A percentile compares a stretch with the other conserved stretches of the same genome.
These are phyloP conservation scores for Apis florea DNA, from an alignment of 1,140 invertebrate genomes.

Conservation along the genomic window DNA sequence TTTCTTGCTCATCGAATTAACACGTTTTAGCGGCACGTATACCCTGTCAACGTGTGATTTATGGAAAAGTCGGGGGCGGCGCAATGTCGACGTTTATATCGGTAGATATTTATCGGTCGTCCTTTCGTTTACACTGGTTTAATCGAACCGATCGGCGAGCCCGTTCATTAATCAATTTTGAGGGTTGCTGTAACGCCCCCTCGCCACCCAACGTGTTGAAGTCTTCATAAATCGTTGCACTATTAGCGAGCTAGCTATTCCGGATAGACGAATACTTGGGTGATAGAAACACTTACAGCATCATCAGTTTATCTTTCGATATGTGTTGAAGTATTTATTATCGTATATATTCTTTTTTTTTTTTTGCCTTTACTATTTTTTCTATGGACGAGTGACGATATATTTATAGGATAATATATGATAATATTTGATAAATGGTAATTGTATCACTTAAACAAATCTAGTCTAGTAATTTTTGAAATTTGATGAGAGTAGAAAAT, in stretches of 20 bases:
- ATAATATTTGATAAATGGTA: too few species aligned
- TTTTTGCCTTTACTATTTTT: background rate
- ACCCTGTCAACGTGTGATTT: constrained; percentile 47
- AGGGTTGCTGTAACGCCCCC: constrained; percentile 55
- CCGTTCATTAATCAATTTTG: constrained; percentile 68
- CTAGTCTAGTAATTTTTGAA: too few species aligned
- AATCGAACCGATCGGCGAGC: constrained; percentile 64
- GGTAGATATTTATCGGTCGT: constrained; percentile 68
- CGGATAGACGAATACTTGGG: background rate
- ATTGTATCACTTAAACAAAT: too few species aligned
- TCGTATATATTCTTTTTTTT: too few species aligned
- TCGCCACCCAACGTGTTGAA: constrained; percentile 50
- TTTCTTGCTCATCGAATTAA: constrained; percentile 50
- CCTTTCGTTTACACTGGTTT: constrained; percentile 68
- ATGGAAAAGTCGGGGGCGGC: constrained; percentile 54
- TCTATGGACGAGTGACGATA: background rate
- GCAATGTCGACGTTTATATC: constrained; percentile 66
- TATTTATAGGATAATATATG: too few species aligned
- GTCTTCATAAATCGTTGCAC: constrained; percentile 63
- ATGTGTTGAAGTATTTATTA: background rate
- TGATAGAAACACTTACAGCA: constrained; percentile 15
- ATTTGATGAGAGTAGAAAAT: too few species aligned
- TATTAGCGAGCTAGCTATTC: constrained; percentile 13
- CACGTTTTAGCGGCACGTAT: constrained; percentile 44
- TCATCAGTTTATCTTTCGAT: constrained; percentile 1